A percentile compares a stretch with the other conserved stretches of the same genome.
Evolutionary conservation across 2,113 vertebrate genomes (phyloP).

Genomic region (Zosterops borbonicus): DNA sequence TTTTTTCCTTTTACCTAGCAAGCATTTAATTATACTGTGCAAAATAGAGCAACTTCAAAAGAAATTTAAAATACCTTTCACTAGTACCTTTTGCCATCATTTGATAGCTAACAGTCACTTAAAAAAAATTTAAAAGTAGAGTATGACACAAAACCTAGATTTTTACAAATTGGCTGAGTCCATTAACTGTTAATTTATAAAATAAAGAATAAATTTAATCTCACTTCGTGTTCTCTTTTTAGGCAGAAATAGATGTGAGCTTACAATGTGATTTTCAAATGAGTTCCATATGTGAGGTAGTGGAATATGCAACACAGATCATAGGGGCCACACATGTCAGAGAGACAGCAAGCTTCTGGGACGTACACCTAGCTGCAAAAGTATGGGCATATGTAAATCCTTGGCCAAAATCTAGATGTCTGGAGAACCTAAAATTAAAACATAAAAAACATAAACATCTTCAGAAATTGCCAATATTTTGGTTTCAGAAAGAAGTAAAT

Average conservation of each 20-base stretch:
- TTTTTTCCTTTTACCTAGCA: neutral
- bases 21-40: neutral
- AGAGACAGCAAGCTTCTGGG: neutral
- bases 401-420: neutral
- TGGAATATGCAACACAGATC: neutral
- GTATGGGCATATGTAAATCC: neutral
- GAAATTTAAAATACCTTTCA: neutral
- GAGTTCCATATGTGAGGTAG: neutral
- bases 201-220: neutral
- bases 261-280: neutral
- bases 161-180: neutral
- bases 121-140: neutral
- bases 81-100: neutral
- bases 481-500: neutral
- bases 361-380: neutral
- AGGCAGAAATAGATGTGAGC: neutral
- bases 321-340: neutral
- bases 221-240: neutral
- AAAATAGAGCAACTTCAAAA: conserved; percentile 25
- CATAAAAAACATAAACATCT: neutral
- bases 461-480: neutral
- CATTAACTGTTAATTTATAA: neutral
- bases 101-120: neutral
- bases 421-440: neutral
- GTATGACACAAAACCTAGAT: neutral